Base-by-base conservation (phyloP, 2,797 vertebrate genomes). In the Pseudocheirus occidentalis region DNA sequence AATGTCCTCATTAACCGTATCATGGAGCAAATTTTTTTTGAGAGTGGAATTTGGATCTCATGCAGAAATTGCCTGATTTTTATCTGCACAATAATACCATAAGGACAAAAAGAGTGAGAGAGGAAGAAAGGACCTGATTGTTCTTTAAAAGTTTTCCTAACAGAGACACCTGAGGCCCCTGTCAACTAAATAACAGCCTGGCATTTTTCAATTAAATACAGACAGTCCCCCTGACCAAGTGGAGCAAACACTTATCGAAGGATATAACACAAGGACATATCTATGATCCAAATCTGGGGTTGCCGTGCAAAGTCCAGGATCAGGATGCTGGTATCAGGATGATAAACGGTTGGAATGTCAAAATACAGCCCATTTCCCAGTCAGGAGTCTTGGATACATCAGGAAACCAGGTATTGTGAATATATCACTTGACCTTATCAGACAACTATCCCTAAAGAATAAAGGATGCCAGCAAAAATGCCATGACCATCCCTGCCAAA, bases 1-100 rank as follows among this genome's bases (percentile, higher is more conserved):
- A 95, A 96, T 98, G 94, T 94, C 96, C 95, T 95, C 81, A 62
- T 55, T 92, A 95, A 94, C 92, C 95, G 98, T 95, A 97, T 95
- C 92, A 95, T 94, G 73, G 58, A 94, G 81, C 93, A 96, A 96
- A 91, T 27, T 18, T 97, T 55, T 95, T 87, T 90, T 94, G 96
- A 97, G 87, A 62, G 59, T 90, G 62, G 90, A 94, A 81, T 66
- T 87, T 16, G 0, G 95, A 96, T 96, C 0, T 3, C 96, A 46
- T 58, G 66, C 46, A 66, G 90, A 96, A 94, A 92, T 54, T 40
- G 21, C 5, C 57, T 57, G 91, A 94, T 92, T 94, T 95, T 96
- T 55, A 95, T 93, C 94, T 21, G 73, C 52, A 81, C 3, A 40
- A 73, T 57, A 91, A 29, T 92, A 94, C 97, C 95, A 90, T 58